Evolutionary conservation across 92 coral and sea anemone species (phyloP).

Genomic region (Hydrozoanthus gracilis): DNA sequence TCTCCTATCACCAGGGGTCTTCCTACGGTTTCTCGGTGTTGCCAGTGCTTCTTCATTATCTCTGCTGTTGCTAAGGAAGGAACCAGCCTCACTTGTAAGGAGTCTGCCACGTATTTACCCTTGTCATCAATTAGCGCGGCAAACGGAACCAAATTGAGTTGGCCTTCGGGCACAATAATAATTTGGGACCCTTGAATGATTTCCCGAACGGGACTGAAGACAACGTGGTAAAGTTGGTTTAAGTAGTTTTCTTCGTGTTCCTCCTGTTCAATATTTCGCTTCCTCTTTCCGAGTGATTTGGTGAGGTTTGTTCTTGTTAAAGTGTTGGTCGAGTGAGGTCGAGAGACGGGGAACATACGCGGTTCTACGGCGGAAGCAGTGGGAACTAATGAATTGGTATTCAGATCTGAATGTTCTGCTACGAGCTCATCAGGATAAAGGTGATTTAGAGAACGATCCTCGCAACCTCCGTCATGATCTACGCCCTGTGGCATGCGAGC

Average conservation of each 20-base stretch:
- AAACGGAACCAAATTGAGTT: not conserved
- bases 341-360: not conserved
- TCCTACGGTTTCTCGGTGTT: not conserved
- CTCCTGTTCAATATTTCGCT: not conserved
- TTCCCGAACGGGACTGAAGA: slow-evolving; percentile 9
- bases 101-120: not conserved
- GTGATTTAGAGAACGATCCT: not conserved
- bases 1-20: slow-evolving; percentile 14
- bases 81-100: not conserved
- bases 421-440: not conserved
- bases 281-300: not conserved
- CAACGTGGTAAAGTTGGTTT: not conserved
- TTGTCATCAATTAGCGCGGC: slow-evolving; percentile 5
- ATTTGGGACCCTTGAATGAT: not conserved
- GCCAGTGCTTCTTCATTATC: not conserved
- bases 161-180: slow-evolving; percentile 4
- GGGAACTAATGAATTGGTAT: not conserved
- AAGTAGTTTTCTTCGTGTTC: not conserved
- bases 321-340: not conserved
- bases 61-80: not conserved
- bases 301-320: not conserved
- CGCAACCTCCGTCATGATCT: not conserved
- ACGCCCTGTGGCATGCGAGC: not conserved
- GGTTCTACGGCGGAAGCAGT: not conserved
- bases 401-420: not conserved